phyloP scores from a whole-genome alignment of 2,113 vertebrate species.

The Indicator indicator region DNA sequence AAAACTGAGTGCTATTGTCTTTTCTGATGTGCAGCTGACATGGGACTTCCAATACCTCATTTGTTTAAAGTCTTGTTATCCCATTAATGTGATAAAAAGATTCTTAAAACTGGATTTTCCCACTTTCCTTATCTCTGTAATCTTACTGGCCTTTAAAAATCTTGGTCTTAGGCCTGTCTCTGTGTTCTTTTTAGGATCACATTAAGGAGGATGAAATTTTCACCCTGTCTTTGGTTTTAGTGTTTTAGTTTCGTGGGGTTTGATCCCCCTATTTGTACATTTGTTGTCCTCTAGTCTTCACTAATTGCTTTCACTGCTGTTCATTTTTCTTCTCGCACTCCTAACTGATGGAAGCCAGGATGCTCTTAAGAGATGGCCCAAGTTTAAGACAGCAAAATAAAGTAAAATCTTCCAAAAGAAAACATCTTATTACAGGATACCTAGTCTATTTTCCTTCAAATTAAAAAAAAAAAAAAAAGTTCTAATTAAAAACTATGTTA shows the following conservation, averaged over 20 bases:
- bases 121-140: not conserved
- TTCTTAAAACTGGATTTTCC: not conserved
- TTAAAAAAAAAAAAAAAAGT: not conserved
- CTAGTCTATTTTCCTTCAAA: not conserved
- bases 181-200: not conserved
- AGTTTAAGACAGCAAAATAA: not conserved
- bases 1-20: not conserved
- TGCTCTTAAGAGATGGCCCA: not conserved
- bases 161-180: not conserved
- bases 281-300: not conserved
- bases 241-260: not conserved
- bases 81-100: not conserved
- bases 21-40: not conserved
- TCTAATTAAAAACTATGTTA: not conserved
- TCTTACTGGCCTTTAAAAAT: not conserved
- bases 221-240: not conserved
- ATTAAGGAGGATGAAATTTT: not conserved
- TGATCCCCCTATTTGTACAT: fast-evolving
- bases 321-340: not conserved
- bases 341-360: not conserved
- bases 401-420: not conserved
- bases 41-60: not conserved
- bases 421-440: not conserved
- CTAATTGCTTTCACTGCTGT: not conserved
- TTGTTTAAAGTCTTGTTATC: not conserved